Evolutionary conservation across 2,797 vertebrate genomes (phyloP), one percentile per base, ranked within the genome.

Genomic region (Delichon dasypus): DNA sequence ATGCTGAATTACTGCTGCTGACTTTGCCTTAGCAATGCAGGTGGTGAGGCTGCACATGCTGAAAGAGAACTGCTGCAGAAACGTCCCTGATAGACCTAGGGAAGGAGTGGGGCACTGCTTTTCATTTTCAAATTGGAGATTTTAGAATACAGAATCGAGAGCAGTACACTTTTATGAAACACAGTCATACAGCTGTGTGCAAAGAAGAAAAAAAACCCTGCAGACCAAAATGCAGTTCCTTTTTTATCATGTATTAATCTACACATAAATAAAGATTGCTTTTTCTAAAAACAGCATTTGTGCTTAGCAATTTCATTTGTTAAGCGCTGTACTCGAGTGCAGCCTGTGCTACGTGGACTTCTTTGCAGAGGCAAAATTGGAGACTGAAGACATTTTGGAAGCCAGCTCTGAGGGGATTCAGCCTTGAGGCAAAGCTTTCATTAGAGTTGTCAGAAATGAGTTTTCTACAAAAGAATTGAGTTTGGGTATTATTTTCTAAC

Each of bases 401-500:
- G 16, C 70, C 51, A 54, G 9, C 30, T 74, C 58, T 68, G 4
- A 48, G 50, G 61, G 29, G 57, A 72, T 92, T 89, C 40, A 83
- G 54, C 65, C 72, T 92, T 7, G 4, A 72, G 85, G 70, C 62
- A 92, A 38, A 89, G 38, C 50, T 68, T 94, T 74, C 67, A 45
- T 85, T 74, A 50, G 26, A 68, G 44, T 36, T 88, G 57, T 75
- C 72, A 91, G 78, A 91, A 90, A 83, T 74, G 5, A 65, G 23
- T 75, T 88, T 91, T 60, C 62, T 85, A 19, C 38, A 40, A 38
- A 85, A 88, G 47, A 76, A 50, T 60, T 73, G 7, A 42, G 8
- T 85, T 94, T 71, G 22, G n/a, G 68, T 85, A 32, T 85, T 93
- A 57, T 87, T 95, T 94, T 78, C 70, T 84, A 67, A 78, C 96